Percentiles rank a stretch among this genome's conserved stretches.
These are phyloP conservation scores for Diachrysia chrysitis DNA, from an alignment of 2,888 invertebrate genomes.

Conservation along the genomic window DNA sequence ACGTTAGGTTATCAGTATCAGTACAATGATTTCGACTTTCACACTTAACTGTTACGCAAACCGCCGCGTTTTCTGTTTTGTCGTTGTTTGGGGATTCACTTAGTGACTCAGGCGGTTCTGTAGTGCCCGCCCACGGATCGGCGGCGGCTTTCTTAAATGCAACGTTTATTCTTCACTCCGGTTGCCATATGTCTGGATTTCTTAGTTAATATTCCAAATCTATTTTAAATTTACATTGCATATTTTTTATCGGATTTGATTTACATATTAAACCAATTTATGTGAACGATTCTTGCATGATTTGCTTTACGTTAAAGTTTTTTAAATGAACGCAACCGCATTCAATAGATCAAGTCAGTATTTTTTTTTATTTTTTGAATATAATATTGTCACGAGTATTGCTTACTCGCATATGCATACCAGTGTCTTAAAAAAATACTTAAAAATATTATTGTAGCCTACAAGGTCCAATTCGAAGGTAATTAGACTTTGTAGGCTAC, in stretches of 20 bases:
- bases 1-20: slow-evolving; percentile 72
- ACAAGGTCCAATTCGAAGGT: too few relatives aligned
- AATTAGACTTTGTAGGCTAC: too few relatives aligned
- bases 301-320: not conserved
- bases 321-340: not conserved
- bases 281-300: not conserved
- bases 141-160: slow-evolving; percentile 58
- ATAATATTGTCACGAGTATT: too few relatives aligned
- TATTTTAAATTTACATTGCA: slow-evolving; percentile 37
- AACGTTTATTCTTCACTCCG: slow-evolving; percentile 38
- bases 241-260: slow-evolving; percentile 20
- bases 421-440: too few relatives aligned
- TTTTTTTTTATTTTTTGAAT: too few relatives aligned
- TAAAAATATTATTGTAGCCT: too few relatives aligned
- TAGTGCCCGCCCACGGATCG: slow-evolving; percentile 54
- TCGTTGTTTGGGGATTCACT: slow-evolving; percentile 71
- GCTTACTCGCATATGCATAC: too few relatives aligned
- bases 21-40: slow-evolving; percentile 75
- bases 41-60: slow-evolving; percentile 77
- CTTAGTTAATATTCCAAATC: slow-evolving; percentile 33
- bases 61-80: slow-evolving; percentile 67
- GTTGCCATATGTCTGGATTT: slow-evolving; percentile 33
- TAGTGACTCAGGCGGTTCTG: slow-evolving; percentile 60
- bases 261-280: slow-evolving; percentile 18
- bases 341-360: too few relatives aligned